Conservation (phyloP, 2,113 vertebrate species). For the Carassius auratus region DNA sequence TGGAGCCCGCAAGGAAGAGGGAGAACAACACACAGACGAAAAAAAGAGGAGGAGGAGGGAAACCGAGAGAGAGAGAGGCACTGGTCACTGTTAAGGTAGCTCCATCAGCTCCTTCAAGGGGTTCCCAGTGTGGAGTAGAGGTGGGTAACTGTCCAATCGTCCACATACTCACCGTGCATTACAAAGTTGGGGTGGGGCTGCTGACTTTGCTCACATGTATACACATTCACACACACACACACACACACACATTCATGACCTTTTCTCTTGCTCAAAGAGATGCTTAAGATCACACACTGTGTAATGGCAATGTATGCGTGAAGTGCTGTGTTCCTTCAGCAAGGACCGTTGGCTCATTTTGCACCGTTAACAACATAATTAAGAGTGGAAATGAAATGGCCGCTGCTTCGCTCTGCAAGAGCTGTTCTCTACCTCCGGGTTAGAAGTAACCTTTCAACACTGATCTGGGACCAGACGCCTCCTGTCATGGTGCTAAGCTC, state of each 20-base stretch:
- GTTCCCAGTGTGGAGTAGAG: constrained; percentile 77
- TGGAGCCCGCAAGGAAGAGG: constrained; percentile 84
- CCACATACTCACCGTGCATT: constrained; percentile 23
- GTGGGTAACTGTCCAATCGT: constrained; percentile 50
- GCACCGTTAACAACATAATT: constrained; percentile 55
- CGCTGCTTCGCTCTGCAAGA: constrained; percentile 39
- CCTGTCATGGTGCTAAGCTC: constrained; percentile 16
- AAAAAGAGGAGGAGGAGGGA: constrained; percentile 34
- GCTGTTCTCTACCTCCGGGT: constrained; percentile 29
- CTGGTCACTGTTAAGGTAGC: constrained; percentile 76
- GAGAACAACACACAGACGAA: constrained; percentile 65
- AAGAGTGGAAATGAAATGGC: constrained; percentile 52
- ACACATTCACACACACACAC: too few relatives aligned
- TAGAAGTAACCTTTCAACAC: constrained; percentile 33
- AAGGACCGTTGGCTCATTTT: constrained; percentile 41
- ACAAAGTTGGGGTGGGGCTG: constrained; percentile 33
- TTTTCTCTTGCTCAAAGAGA: constrained; percentile 35
- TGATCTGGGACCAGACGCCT: constrained; percentile 25
- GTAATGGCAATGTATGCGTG: constrained; percentile 49
- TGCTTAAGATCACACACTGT: constrained; percentile 32
- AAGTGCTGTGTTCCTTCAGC: constrained; percentile 42
- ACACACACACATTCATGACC: constrained; percentile 6
- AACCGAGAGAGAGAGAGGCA: constrained; percentile 58
- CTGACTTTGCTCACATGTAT: background rate
- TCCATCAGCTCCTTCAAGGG: constrained; percentile 79